phyloP scores from a whole-genome alignment of 2,113 vertebrate genomes.

The Anarhynchus alexandrinus region DNA sequence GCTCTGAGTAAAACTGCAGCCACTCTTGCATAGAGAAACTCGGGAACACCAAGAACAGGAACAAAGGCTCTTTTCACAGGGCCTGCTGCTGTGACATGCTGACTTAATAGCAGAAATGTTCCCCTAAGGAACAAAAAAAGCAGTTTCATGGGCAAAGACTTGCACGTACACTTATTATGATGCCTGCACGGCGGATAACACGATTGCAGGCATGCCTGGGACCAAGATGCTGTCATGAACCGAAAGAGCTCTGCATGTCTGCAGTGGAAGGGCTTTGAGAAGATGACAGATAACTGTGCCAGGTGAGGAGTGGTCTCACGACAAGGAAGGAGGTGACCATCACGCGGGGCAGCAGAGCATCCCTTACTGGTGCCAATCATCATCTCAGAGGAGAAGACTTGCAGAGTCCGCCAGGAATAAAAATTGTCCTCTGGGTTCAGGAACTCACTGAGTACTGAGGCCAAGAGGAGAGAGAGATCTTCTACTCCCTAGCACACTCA shows the following conservation, averaged over 20 bases:
- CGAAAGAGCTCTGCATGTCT: neutral
- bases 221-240: neutral
- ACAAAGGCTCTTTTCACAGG: neutral
- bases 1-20: neutral
- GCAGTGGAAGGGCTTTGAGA: neutral
- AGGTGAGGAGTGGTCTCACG: neutral
- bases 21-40: neutral
- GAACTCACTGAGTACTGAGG: neutral
- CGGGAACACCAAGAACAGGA: neutral
- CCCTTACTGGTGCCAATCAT: neutral
- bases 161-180: neutral
- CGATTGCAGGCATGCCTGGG: neutral
- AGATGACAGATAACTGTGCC: neutral
- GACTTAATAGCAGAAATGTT: neutral
- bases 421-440: neutral
- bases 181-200: neutral
- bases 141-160: neutral
- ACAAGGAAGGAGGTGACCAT: neutral
- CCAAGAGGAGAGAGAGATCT: neutral
- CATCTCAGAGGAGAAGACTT: neutral
- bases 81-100: accelerated
- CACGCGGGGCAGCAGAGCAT: neutral
- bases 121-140: neutral
- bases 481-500: neutral
- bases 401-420: neutral